These are phyloP conservation scores for Tenebrio molitor DNA, from an alignment of 1,140 invertebrate genomes.

Conservation along the genomic window DNA sequence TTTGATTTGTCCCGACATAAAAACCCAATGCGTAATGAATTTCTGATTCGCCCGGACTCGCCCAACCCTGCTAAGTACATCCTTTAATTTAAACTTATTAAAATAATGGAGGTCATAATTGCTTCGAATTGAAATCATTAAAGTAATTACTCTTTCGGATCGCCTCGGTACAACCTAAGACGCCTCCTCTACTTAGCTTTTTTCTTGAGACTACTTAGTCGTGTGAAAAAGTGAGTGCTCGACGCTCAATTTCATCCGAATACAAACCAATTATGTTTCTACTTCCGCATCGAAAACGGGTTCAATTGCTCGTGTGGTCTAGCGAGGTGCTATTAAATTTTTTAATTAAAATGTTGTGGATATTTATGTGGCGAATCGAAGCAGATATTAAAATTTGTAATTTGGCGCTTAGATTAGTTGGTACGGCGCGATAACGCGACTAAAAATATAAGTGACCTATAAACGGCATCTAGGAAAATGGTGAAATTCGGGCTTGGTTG, in stretches of 20 bases:
- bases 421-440: constrained; percentile 6
- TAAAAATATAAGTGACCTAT: constrained; percentile 41
- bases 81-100: constrained; percentile 52
- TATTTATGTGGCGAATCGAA: background rate
- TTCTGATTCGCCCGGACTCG: background rate
- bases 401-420: background rate
- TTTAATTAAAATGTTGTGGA: constrained; percentile 11
- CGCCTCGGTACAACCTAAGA: constrained; percentile 41
- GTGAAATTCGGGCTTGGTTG: constrained; percentile 40
- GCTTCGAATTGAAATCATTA: constrained; percentile 55
- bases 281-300: background rate
- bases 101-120: constrained; percentile 52
- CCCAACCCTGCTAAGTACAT: constrained; percentile 44
- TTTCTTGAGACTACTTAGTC: constrained; percentile 1
- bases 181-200: background rate
- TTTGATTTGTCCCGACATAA: constrained; percentile 21
- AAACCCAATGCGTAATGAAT: constrained; percentile 7
- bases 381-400: constrained; percentile 16
- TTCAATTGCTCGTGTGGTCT: too few relatives aligned
- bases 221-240: constrained; percentile 11
- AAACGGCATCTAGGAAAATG: constrained; percentile 20
- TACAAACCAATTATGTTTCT: constrained; percentile 9
- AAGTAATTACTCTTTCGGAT: constrained; percentile 52
- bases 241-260: constrained; percentile 17
- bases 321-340: too few relatives aligned